A percentile compares a stretch with the other conserved stretches of the same genome.
Evolutionary conservation across 2,113 vertebrate species (phyloP).

Genomic region (Micronisus gabar): DNA sequence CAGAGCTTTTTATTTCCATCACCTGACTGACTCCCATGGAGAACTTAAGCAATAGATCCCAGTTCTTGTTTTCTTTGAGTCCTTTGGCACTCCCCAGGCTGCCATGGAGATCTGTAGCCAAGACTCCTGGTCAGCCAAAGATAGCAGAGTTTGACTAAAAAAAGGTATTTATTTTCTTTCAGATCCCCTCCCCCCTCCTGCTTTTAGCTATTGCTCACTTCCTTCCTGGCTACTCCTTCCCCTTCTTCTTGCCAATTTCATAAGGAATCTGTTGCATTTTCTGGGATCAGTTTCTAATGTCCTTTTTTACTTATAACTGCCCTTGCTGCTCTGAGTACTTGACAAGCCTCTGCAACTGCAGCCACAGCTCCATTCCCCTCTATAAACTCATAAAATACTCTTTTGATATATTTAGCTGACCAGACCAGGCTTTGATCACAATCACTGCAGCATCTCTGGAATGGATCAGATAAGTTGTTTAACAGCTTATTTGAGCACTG

Average conservation of each 20-base stretch:
- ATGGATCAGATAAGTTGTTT: not conserved
- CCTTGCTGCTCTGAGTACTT: not conserved
- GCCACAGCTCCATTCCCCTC: not conserved
- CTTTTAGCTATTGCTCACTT: conserved; percentile 16
- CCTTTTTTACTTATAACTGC: not conserved
- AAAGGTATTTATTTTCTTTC: not conserved
- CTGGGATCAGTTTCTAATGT: not conserved
- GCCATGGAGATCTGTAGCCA: not conserved
- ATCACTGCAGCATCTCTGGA: not conserved
- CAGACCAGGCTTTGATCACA: not conserved
- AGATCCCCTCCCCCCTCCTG: not conserved
- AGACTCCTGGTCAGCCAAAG: conserved; percentile 33
- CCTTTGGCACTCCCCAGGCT: conserved; percentile 25
- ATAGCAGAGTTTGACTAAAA: conserved; percentile 32
- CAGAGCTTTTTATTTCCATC: conserved; percentile 41
- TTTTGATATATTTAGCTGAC: not conserved
- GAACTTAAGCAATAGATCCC: conserved; percentile 32
- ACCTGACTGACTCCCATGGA: conserved; percentile 44
- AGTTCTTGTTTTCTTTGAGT: conserved; percentile 51
- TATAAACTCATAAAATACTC: not conserved
- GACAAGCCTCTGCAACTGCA: not conserved
- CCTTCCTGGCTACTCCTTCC: not conserved
- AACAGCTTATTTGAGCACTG: not conserved
- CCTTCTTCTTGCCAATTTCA: not conserved
- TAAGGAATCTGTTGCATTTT: not conserved